These are phyloP conservation scores for Halotydeus destructor DNA, from an alignment of 1,140 invertebrate species.

Conservation along the genomic window DNA sequence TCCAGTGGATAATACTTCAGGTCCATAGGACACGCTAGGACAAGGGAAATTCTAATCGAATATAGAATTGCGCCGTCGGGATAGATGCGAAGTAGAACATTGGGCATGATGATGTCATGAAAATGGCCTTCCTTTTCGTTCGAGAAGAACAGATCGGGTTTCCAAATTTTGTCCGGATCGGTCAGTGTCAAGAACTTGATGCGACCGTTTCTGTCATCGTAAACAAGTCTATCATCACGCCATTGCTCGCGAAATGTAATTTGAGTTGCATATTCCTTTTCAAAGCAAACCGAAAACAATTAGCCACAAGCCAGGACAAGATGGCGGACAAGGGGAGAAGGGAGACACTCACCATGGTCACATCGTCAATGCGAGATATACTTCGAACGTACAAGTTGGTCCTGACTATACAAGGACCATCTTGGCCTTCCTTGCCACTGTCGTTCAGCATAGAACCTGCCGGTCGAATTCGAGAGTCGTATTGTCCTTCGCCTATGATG, in stretches of 20 bases:
- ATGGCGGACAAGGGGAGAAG: background rate
- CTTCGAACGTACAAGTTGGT: constrained; percentile 29
- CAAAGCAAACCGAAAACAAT: no score
- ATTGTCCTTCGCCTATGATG: constrained; percentile 64
- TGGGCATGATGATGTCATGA: constrained; percentile 26
- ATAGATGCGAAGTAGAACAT: constrained; percentile 26
- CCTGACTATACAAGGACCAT: constrained; percentile 26
- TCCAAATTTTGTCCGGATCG: constrained; percentile 28
- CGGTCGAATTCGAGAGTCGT: constrained; percentile 74
- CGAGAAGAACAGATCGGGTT: constrained; percentile 31
- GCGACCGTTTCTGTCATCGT: constrained; percentile 15
- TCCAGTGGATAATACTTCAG: constrained; percentile 29
- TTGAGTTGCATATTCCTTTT: constrained; percentile 23
- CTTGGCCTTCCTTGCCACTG: constrained; percentile 15
- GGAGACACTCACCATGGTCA: constrained; percentile 26
- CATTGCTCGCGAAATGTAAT: constrained; percentile 30
- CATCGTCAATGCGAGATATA: constrained; percentile 29
- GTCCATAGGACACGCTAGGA: constrained; percentile 28
- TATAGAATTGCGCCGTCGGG: constrained; percentile 29
- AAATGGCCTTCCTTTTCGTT: constrained; percentile 29
- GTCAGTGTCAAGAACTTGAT: constrained; percentile 22
- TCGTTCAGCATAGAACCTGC: constrained; percentile 29
- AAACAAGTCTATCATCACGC: constrained; percentile 22
- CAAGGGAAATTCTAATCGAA: constrained; percentile 27
- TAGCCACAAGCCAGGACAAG: no score